Conservation (phyloP, 2,888 invertebrate genomes). For the Phengaris alcon region DNA sequence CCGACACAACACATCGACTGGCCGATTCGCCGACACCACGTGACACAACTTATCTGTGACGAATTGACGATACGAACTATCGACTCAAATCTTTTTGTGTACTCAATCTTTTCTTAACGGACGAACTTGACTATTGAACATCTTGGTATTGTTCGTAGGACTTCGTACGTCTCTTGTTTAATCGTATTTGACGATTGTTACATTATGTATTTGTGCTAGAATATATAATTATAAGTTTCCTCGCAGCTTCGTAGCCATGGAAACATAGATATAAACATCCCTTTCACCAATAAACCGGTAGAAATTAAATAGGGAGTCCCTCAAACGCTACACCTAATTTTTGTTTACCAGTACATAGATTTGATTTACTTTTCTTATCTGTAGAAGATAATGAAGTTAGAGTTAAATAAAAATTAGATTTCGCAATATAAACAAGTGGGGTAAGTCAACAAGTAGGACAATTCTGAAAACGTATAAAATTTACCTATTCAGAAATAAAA, state of each 20-base stretch:
- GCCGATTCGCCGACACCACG: conserved; percentile 50
- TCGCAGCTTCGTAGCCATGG: neutral
- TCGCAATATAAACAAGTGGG: no score
- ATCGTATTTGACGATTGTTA: neutral
- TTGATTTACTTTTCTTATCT: no score
- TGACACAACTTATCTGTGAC: conserved; percentile 52
- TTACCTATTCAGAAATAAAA: no score
- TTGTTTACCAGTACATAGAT: neutral
- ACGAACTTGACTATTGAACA: neutral
- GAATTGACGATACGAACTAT: neutral
- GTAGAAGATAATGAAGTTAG: no score
- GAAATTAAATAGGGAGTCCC: neutral
- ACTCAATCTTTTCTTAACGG: neutral
- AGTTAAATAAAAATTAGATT: no score
- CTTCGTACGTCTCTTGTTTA: neutral
- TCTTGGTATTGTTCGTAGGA: neutral
- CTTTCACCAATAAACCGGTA: neutral
- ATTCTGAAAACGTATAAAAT: neutral
- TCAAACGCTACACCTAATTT: neutral
- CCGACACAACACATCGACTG: conserved; percentile 48
- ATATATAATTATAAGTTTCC: neutral
- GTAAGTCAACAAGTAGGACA: no score
- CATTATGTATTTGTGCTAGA: neutral
- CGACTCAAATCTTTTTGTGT: neutral
- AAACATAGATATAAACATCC: neutral